Evolutionary conservation across 1,140 invertebrate genomes (phyloP), one percentile per base, ranked within the genome.

Genomic region (Lepidostoma basale): DNA sequence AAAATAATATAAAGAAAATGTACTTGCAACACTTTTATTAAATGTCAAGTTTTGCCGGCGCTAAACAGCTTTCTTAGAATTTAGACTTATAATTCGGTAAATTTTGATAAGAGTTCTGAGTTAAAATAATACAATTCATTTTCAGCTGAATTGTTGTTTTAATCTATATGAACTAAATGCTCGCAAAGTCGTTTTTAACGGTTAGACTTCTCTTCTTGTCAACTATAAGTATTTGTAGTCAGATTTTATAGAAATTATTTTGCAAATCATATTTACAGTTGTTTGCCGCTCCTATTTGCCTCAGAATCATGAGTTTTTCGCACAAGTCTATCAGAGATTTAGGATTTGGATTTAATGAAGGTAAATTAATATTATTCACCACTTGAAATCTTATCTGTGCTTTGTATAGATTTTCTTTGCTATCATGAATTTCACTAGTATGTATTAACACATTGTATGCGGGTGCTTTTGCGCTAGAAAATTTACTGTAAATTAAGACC

Each of bases 281-380:
- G 36, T 54, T 66, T 44, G 49, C 23, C 4, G 49, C 52, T n/a
- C 64, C 64, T 18, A 16, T 66, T 30, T 66, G 49, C 26, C 44
- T 66, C 18, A 58, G 64, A 58, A 45, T 30, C 14, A 66, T 66
- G 64, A 54, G 26, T 3, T 58, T 36, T 23, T 22, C 25, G 47
- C 64, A 52, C 4, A 66, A 66, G 45, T 76, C 75, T 47, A 67
- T 80, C 23, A 68, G 69, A 42, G 82, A 78, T 18, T 79, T 84
- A 67, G 83, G 84, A 16, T 84, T 84, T 49, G 77, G 68, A 12
- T 84, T 85, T 68, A 83, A 84, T 70, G 63, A 75, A 67, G 76
- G 82, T 84, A 75, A 75, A 69, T 62, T n/a, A n/a, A n/a, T n/a
- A n/a, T n/a, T n/a, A n/a, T n/a, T n/a, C n/a, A n/a, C n/a, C n/a